phyloP scores from a whole-genome alignment of 1,140 invertebrate genomes.

The Triops longicaudatus region DNA sequence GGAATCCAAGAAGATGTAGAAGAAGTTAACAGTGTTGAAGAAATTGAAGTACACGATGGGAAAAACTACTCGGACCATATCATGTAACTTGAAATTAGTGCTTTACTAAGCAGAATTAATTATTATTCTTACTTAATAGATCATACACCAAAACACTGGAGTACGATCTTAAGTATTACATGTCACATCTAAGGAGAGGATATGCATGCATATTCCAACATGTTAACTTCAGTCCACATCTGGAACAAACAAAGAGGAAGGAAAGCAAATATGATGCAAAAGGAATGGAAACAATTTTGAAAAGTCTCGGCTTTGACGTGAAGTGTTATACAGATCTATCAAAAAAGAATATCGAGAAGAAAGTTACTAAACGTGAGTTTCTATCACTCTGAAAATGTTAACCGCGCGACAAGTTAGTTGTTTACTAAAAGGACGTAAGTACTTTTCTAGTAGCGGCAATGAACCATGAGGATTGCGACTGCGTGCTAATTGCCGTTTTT shows the following conservation, averaged over 20 bases:
- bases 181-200: conserved; percentile 44
- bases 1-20: too few relatives aligned
- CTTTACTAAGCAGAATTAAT: not conserved
- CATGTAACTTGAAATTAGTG: not conserved
- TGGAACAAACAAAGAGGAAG: conserved; percentile 38
- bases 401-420: not conserved
- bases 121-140: not conserved
- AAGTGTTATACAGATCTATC: conserved; percentile 53
- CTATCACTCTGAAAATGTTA: not conserved
- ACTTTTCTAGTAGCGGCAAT: conserved; percentile 49
- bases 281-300: conserved; percentile 55
- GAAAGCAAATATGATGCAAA: conserved; percentile 44
- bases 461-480: conserved; percentile 70
- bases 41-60: too few relatives aligned
- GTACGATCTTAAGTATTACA: conserved; percentile 39
- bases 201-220: conserved; percentile 50
- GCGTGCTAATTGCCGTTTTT: conserved; percentile 67
- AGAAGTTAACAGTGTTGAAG: too few relatives aligned
- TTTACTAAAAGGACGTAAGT: conserved; percentile 31
- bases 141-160: not conserved
- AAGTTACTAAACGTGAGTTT: conserved; percentile 40
- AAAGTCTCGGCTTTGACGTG: conserved; percentile 65
- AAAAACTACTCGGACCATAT: not conserved
- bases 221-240: conserved; percentile 39
- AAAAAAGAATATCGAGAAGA: conserved; percentile 51